Conservation (phyloP, 2,797 vertebrate genomes). For the Fringilla coelebs region DNA sequence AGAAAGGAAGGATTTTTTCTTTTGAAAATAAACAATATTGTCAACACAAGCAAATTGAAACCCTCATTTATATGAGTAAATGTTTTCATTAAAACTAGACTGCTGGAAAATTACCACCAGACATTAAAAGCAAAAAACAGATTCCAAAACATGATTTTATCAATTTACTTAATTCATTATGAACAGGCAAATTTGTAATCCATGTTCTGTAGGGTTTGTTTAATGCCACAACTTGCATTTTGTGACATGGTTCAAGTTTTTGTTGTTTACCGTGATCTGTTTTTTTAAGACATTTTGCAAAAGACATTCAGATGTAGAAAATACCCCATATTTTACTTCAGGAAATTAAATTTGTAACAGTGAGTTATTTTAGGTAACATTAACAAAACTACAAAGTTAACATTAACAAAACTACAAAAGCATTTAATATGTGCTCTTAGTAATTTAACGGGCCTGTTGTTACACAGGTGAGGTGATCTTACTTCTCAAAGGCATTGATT, state of each 20-base stretch:
- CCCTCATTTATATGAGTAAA: conserved; percentile 68
- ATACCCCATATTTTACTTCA: neutral
- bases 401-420: neutral
- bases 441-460: neutral
- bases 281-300: neutral
- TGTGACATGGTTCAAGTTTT: neutral
- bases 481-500: neutral
- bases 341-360: neutral
- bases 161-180: conserved; percentile 56
- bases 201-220: neutral
- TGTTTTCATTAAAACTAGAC: conserved; percentile 72
- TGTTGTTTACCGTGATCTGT: neutral
- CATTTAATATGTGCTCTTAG: neutral
- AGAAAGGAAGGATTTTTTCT: conserved; percentile 55
- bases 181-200: neutral
- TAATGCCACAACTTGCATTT: neutral
- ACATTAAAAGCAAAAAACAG: conserved; percentile 53
- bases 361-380: neutral
- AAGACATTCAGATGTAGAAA: neutral
- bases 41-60: conserved; percentile 62
- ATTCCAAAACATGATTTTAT: conserved; percentile 42
- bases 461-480: neutral
- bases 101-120: conserved; percentile 68
- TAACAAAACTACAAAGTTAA: neutral
- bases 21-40: conserved; percentile 57